Conservation (phyloP, 2,888 invertebrate species). For the Cinara cedri region DNA sequence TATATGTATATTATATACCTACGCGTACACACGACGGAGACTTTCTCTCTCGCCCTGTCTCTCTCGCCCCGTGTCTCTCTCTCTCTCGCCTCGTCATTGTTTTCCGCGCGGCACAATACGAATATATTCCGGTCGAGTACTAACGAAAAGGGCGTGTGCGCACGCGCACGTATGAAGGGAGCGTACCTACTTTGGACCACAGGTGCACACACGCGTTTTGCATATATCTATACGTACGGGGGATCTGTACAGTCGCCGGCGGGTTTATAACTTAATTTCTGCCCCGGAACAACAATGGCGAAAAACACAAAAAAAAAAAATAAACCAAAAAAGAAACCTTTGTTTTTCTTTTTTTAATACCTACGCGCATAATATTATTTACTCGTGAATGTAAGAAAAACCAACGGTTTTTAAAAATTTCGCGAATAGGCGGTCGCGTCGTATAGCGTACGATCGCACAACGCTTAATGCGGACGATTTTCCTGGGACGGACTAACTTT, state of each 20-base stretch:
- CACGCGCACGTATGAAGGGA: too few species aligned
- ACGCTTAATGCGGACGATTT: too few species aligned
- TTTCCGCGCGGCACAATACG: neutral
- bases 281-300: neutral
- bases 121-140: neutral
- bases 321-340: neutral
- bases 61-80: neutral
- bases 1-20: neutral
- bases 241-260: neutral
- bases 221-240: neutral
- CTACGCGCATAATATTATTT: neutral
- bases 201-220: conserved; percentile 22
- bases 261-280: conserved; percentile 37
- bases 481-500: too few species aligned
- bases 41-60: neutral
- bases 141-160: neutral
- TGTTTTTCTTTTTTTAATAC: neutral
- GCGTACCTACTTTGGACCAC: conserved; percentile 8
- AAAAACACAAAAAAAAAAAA: neutral
- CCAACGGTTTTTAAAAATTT: too few species aligned
- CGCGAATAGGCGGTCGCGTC: too few species aligned
- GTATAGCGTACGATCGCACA: too few species aligned
- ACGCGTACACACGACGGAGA: neutral
- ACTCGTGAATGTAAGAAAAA: too few species aligned
- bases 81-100: conserved; percentile 14